phyloP scores from a whole-genome alignment of 2,113 vertebrate species.

The Archilochus colubris region DNA sequence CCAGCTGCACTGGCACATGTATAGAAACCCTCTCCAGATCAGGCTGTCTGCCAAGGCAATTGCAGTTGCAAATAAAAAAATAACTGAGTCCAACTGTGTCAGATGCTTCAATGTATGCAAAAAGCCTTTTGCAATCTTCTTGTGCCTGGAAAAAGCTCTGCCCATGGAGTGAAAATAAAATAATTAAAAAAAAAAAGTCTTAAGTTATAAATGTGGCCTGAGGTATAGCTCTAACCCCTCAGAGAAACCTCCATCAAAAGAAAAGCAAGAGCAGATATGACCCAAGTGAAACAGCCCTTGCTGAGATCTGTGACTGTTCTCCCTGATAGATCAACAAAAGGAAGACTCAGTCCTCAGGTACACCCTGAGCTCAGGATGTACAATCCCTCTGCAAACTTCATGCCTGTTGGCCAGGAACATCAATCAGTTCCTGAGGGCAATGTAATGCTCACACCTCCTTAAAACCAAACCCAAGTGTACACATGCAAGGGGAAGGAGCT shows the following conservation, averaged over 20 bases:
- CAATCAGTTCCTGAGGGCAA: background rate
- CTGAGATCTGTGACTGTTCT: background rate
- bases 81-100: background rate
- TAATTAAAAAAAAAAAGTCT: background rate
- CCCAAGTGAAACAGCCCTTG: background rate
- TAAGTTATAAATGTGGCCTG: background rate
- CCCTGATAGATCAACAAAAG: background rate
- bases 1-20: slow-evolving; percentile 65
- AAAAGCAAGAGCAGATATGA: fast-evolving
- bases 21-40: background rate
- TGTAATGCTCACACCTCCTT: background rate
- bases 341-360: background rate
- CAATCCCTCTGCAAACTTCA: background rate
- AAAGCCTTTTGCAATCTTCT: background rate
- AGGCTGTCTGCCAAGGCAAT: slow-evolving; percentile 36
- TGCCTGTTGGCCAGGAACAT: background rate
- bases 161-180: background rate
- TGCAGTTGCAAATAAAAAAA: background rate
- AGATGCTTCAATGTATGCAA: background rate
- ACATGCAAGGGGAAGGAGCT: fast-evolving
- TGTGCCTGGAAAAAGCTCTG: background rate
- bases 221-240: background rate
- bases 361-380: background rate
- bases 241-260: background rate
- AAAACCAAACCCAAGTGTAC: background rate